Conservation (phyloP, 2,113 vertebrate species). For the Rhinopomastus cyanomelas region DNA sequence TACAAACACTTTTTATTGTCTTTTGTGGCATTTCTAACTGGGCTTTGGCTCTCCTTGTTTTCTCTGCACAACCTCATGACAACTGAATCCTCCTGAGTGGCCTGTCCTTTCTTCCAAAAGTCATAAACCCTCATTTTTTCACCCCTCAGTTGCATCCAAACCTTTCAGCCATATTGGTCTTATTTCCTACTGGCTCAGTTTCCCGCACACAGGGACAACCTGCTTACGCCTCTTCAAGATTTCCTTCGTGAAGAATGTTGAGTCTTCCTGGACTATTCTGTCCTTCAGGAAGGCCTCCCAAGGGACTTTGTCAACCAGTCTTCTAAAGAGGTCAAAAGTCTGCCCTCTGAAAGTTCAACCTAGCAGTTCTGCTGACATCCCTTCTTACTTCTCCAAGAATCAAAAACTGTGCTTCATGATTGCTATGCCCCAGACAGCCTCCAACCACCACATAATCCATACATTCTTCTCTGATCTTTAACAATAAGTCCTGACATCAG, state of each 20-base stretch:
- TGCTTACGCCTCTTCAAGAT: not conserved
- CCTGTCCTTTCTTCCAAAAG: not conserved
- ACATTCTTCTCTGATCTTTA: not conserved
- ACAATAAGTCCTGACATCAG: not conserved
- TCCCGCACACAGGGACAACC: too few species aligned
- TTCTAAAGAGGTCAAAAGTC: not conserved
- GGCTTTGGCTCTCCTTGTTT: not conserved
- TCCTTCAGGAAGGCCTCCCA: not conserved
- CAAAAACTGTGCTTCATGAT: not conserved
- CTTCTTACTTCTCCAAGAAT: not conserved
- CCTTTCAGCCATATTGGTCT: not conserved
- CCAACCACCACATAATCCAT: not conserved
- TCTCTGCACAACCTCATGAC: not conserved
- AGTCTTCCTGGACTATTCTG: not conserved
- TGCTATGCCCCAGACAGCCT: rapidly evolving
- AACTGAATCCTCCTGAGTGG: not conserved
- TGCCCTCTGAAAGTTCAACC: not conserved
- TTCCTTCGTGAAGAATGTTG: not conserved
- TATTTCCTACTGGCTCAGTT: not conserved
- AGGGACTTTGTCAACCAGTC: not conserved
- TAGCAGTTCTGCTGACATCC: not conserved
- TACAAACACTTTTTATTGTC: not conserved
- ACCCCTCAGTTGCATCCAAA: not conserved
- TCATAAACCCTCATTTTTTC: not conserved
- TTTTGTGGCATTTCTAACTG: not conserved